phyloP scores from a whole-genome alignment of 2,888 invertebrate species.

The Chymomyza amoena region DNA sequence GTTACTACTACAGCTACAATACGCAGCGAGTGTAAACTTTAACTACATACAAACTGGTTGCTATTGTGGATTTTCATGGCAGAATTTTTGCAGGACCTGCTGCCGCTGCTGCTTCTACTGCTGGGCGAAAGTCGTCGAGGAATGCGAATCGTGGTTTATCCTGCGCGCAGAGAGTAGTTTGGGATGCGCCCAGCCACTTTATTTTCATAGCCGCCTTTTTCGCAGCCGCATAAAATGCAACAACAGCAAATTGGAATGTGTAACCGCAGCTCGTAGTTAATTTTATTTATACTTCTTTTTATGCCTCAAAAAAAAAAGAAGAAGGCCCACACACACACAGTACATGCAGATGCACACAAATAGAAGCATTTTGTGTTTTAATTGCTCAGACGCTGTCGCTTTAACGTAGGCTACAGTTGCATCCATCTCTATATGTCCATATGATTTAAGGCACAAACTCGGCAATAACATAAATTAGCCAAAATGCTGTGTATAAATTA shows the following conservation, averaged over 20 bases:
- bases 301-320: constrained; percentile 4
- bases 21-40: constrained; percentile 21
- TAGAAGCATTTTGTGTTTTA: constrained; percentile 12
- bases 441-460: constrained; percentile 48
- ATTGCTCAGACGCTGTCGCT: constrained; percentile 28
- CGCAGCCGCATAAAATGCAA: constrained; percentile 73
- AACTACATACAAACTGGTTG: constrained; percentile 30
- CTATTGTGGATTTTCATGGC: constrained; percentile 45
- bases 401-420: constrained; percentile 29
- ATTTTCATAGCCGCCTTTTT: constrained; percentile 72
- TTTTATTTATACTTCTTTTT: constrained; percentile 62
- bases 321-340: not conserved
- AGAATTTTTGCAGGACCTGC: not conserved
- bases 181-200: constrained; percentile 49
- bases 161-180: not conserved
- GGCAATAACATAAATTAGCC: constrained; percentile 65
- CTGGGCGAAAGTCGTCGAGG: not conserved
- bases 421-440: constrained; percentile 43
- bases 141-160: not conserved
- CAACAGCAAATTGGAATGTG: constrained; percentile 74
- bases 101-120: not conserved
- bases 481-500: constrained; percentile 69
- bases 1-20: not conserved
- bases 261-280: constrained; percentile 71
- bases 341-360: not conserved